Evolutionary conservation across 2,888 invertebrate genomes (phyloP).

Genomic region (Lasioglossum vierecki): DNA sequence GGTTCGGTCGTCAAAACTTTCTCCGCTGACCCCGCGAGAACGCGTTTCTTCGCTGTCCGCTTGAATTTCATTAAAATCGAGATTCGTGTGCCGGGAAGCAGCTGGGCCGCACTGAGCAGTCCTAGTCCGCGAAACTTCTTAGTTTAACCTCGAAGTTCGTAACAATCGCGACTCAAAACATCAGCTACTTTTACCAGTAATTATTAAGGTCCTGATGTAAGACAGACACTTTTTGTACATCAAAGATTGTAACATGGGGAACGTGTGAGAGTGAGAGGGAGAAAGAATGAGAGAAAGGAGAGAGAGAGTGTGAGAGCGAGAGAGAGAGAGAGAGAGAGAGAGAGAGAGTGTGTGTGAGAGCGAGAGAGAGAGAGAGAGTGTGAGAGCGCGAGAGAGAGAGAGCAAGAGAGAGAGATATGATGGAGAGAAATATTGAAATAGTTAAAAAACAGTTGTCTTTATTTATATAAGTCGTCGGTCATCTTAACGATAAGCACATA

Average conservation of each 20-base stretch:
- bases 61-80: slow-evolving; percentile 30
- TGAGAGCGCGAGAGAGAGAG: not conserved
- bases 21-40: not conserved
- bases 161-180: not conserved
- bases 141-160: slow-evolving; percentile 13
- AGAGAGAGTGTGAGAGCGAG: slow-evolving; percentile 15
- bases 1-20: not conserved
- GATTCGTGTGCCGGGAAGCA: slow-evolving; percentile 12
- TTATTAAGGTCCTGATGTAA: slow-evolving; percentile 51
- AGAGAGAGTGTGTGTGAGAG: too few relatives aligned
- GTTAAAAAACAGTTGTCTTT: slow-evolving; percentile 17
- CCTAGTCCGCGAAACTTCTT: not conserved
- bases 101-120: not conserved
- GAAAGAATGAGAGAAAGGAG: not conserved
- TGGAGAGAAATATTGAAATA: slow-evolving; percentile 25
- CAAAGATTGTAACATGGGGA: slow-evolving; percentile 42
- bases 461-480: slow-evolving; percentile 32
- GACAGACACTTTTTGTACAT: slow-evolving; percentile 36
- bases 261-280: not conserved
- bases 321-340: slow-evolving; percentile 20
- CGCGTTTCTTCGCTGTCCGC: not conserved
- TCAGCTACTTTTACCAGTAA: slow-evolving; percentile 42
- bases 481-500: slow-evolving; percentile 40
- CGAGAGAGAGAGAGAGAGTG: slow-evolving; percentile 11
- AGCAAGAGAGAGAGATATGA: not conserved